phyloP scores from a whole-genome alignment of 2,888 invertebrate species.

The Gryllus longicercus region DNA sequence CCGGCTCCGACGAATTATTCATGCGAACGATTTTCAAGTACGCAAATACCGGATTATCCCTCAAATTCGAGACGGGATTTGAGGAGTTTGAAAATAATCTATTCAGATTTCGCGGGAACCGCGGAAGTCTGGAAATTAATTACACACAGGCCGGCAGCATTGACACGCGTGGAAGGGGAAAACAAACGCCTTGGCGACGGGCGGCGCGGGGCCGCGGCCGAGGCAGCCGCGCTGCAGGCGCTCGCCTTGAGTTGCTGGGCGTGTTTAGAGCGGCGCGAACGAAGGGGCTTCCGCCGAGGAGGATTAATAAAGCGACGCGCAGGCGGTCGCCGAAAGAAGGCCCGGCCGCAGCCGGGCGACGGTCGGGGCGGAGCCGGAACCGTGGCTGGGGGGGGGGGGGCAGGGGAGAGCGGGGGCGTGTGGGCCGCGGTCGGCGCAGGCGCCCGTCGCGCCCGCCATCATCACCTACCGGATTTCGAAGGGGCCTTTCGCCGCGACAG shows the following conservation, averaged over 20 bases:
- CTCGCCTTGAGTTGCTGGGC: neutral
- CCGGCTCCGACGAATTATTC: neutral
- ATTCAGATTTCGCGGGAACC: neutral
- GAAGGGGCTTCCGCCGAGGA: neutral
- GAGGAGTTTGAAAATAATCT: neutral
- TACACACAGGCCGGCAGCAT: neutral
- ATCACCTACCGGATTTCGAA: neutral
- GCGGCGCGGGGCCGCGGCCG: too few relatives aligned
- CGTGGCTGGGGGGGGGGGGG: neutral
- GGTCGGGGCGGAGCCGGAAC: neutral
- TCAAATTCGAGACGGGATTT: neutral
- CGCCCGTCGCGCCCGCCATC: neutral
- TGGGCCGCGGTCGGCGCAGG: neutral
- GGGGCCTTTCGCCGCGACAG: neutral
- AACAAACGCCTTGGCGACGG: neutral
- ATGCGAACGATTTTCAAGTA: neutral
- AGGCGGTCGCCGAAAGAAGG: neutral
- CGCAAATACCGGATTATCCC: neutral
- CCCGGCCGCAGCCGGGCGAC: neutral
- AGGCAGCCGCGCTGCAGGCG: too few relatives aligned
- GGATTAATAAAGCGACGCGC: slow-evolving; percentile 6
- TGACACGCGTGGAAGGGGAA: neutral
- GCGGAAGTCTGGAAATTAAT: neutral
- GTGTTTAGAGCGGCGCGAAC: neutral
- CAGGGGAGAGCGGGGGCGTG: neutral